Evolutionary conservation across 1,140 invertebrate species (phyloP).

Genomic region (Papilio polytes): DNA sequence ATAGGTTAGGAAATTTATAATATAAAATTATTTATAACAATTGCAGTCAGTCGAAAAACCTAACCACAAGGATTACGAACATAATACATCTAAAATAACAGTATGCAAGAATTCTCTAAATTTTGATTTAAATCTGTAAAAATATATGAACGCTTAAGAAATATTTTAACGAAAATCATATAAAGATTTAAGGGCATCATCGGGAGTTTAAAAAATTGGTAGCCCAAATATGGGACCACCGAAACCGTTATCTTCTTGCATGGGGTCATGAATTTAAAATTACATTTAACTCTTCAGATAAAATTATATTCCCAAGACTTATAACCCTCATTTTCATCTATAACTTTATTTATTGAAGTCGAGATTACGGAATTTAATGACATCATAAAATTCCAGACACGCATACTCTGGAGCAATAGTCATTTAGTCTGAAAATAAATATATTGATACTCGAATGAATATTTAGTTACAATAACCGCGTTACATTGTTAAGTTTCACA

Average conservation of each 20-base stretch:
- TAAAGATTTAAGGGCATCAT: neutral
- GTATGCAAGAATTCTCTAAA: neutral
- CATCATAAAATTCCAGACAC: constrained; percentile 9
- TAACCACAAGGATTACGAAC: neutral
- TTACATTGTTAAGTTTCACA: neutral
- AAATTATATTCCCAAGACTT: neutral
- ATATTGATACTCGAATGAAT: neutral
- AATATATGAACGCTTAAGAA: no score
- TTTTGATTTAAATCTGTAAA: no score
- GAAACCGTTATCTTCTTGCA: neutral
- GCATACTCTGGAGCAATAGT: neutral
- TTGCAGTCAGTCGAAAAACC: no score
- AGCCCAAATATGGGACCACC: neutral
- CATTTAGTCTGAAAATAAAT: neutral
- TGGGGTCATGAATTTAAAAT: neutral
- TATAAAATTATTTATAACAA: neutral
- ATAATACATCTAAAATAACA: neutral
- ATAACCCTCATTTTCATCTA: neutral
- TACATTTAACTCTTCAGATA: neutral
- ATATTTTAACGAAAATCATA: neutral
- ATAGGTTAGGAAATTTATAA: neutral
- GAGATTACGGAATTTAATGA: constrained; percentile 15
- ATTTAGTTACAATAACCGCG: neutral
- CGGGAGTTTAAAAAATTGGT: neutral
- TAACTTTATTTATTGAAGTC: neutral